phyloP scores from a whole-genome alignment of 64 coral and sea anemone species.

The Pachyseris speciosa region DNA sequence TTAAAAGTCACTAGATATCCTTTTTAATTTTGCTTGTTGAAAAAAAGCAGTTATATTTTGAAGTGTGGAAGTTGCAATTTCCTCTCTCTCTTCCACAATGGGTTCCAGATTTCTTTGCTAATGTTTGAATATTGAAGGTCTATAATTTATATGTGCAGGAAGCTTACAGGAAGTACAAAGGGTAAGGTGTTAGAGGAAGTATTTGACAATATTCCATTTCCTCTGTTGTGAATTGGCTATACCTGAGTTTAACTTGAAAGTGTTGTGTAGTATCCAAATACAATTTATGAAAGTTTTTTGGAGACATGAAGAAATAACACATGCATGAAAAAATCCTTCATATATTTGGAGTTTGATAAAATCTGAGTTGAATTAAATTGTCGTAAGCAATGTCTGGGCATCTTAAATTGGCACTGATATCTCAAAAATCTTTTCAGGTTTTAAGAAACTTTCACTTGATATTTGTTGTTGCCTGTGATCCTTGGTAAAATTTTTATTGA shows the following conservation, averaged over 20 bases:
- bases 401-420: too few species aligned
- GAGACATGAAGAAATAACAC: too few species aligned
- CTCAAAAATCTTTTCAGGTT: neutral
- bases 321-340: too few species aligned
- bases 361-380: too few species aligned
- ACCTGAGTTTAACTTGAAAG: too few species aligned
- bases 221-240: too few species aligned
- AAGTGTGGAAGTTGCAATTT: neutral
- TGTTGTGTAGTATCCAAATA: too few species aligned
- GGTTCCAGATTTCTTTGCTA: neutral
- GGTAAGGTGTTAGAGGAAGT: neutral
- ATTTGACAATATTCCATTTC: neutral
- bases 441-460: neutral
- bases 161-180: neutral
- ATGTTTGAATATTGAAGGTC: neutral
- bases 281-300: too few species aligned
- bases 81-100: too few species aligned
- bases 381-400: too few species aligned
- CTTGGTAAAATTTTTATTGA: neutral
- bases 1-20: too few species aligned
- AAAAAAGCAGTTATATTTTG: neutral
- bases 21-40: neutral
- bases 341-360: too few species aligned
- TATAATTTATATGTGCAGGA: neutral
- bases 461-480: neutral